Evolutionary conservation across 2,888 invertebrate species (phyloP).

Genomic region (Clivina fossor): DNA sequence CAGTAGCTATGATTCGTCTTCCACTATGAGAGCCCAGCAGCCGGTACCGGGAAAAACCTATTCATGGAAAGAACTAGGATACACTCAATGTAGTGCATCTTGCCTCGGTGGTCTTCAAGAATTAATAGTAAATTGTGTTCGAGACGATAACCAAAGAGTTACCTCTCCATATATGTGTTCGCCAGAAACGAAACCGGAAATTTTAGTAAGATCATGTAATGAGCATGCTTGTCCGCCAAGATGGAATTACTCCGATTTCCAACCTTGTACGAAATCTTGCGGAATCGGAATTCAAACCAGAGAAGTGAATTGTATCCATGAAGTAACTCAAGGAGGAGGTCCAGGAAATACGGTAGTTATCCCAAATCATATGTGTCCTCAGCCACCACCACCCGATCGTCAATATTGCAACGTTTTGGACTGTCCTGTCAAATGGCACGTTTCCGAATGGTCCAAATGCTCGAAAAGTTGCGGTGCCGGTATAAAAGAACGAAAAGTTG

Average conservation of each 20-base stretch:
- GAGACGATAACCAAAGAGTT: conserved; percentile 83
- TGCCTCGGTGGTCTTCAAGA: conserved; percentile 90
- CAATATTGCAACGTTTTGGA: conserved; percentile 91
- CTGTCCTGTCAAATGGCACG: conserved; percentile 89
- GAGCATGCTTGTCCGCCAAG: conserved; percentile 94
- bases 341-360: conserved; percentile 88
- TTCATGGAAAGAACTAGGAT: conserved; percentile 87
- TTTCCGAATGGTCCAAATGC: conserved; percentile 88
- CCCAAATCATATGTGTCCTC: conserved; percentile 91
- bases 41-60: conserved; percentile 79
- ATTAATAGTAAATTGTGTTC: conserved; percentile 82
- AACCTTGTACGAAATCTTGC: conserved; percentile 88
- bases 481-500: conserved; percentile 77
- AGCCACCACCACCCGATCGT: conserved; percentile 84
- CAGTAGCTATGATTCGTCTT: conserved; percentile 49
- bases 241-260: conserved; percentile 90
- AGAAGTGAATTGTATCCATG: conserved; percentile 79
- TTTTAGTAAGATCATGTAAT: conserved; percentile 86
- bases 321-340: conserved; percentile 66
- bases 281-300: conserved; percentile 89
- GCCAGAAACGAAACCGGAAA: conserved; percentile 84
- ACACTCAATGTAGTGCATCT: conserved; percentile 90
- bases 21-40: conserved; percentile 46
- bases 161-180: conserved; percentile 88
- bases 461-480: conserved; percentile 93